Base-by-base conservation (phyloP, 1,140 invertebrate genomes). In the Diachasma alloeum region DNA sequence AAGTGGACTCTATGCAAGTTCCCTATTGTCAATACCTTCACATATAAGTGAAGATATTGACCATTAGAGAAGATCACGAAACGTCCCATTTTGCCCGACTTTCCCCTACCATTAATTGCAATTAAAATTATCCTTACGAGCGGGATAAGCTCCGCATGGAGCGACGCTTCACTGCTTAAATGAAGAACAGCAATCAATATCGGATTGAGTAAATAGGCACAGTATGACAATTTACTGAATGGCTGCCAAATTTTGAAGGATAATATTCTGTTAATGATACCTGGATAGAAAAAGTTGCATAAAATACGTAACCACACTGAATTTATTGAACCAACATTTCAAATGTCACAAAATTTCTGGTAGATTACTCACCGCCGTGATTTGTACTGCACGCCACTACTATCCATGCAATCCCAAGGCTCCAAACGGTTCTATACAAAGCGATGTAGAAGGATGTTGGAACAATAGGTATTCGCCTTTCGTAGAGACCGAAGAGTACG, bases 161-260 rank as follows among this genome's bases (percentile, higher is more conserved):
- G 26, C 15, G 59, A 9, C 19, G 59, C 2, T 31, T 63, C 59
- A 11, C 59, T 26, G 24, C 11, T 24, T 94, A 91, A 92, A 90
- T 89, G 17, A n/a, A 36, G 26, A 8, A 22, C 9, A 73, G 42
- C 39, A 42, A 63, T 26, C 3, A 63, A 13, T 13, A 63, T 26
- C 5, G 59, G 59, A 63, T 63, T 56, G 15, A 26, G 42, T 13
- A 63, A 56, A 81, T 91, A 91, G 42, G 86, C 87, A 67, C 87
- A 88, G 69, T 89, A 91, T 0, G 91, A 89, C 42, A 91, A 77
- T 81, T 87, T 88, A 73, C 90, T 90, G 1, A 91, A 70, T 22
- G 91, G 91, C 48, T 91, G 74, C 86, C 87, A 91, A 0, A 80
- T 77, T 78, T 77, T 83, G 46, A 86, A 88, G 8, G 89, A 87